phyloP scores from a whole-genome alignment of 1,140 invertebrate genomes.

The Apis dorsata region DNA sequence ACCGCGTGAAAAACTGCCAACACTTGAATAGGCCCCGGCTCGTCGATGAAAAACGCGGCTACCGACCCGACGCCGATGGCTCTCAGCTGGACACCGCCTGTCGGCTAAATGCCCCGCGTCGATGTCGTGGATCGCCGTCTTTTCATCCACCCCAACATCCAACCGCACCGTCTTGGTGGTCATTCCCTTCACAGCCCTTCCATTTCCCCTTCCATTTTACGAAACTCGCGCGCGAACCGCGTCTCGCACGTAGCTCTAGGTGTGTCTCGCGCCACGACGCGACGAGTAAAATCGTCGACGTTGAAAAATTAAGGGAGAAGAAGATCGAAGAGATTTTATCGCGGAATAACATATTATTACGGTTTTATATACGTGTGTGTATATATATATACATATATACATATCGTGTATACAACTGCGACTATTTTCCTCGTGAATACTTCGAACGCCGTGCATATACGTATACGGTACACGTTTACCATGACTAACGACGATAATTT shows the following conservation, averaged over 20 bases:
- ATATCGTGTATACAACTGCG: too few relatives aligned
- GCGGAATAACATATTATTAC: not conserved
- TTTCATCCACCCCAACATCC: conserved; percentile 1
- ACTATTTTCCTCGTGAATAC: too few relatives aligned
- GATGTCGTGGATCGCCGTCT: conserved; percentile 31
- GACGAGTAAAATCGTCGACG: too few relatives aligned
- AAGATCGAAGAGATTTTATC: too few relatives aligned
- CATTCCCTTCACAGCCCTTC: not conserved
- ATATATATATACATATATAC: too few relatives aligned
- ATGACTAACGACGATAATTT: not conserved
- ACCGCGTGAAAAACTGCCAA: conserved; percentile 73
- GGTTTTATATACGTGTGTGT: too few relatives aligned
- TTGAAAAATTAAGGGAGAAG: too few relatives aligned
- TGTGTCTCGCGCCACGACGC: too few relatives aligned
- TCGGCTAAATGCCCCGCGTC: conserved; percentile 49
- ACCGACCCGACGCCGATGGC: conserved; percentile 63
- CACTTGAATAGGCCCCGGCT: conserved; percentile 72
- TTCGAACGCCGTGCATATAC: too few relatives aligned
- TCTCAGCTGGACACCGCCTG: conserved; percentile 68
- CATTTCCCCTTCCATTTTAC: not conserved
- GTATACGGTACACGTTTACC: too few relatives aligned
- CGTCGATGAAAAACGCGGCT: conserved; percentile 71
- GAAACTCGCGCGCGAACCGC: too few relatives aligned
- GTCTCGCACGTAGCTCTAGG: too few relatives aligned
- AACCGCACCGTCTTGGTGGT: not conserved